Evolutionary conservation across 2,113 vertebrate species (phyloP).

Genomic region (Phocoena sinus): DNA sequence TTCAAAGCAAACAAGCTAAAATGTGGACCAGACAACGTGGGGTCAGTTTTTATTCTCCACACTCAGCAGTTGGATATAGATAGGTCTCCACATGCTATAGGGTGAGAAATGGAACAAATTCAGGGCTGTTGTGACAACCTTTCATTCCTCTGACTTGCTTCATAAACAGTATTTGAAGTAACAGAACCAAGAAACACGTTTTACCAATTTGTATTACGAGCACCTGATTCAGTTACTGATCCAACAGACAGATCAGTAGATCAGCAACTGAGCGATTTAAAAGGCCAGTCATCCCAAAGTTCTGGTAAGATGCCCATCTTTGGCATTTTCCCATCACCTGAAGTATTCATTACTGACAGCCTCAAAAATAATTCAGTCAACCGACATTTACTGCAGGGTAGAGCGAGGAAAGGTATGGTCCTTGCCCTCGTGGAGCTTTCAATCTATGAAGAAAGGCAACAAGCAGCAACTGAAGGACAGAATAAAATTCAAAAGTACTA

Average conservation of each 20-base stretch:
- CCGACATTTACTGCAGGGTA: not conserved
- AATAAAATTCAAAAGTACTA: not conserved
- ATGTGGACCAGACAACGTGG: constrained; percentile 51
- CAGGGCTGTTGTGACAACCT: not conserved
- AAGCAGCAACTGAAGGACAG: not conserved
- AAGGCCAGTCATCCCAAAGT: not conserved
- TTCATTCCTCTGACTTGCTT: not conserved
- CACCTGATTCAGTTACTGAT: not conserved
- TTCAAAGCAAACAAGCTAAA: constrained; percentile 66
- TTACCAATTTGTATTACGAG: not conserved
- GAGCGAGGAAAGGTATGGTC: not conserved
- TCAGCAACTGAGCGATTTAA: not conserved
- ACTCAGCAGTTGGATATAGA: not conserved
- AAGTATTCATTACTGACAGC: not conserved
- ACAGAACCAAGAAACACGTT: constrained; percentile 7
- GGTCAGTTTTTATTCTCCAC: constrained; percentile 23
- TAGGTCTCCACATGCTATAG: not conserved
- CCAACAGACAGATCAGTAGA: not conserved
- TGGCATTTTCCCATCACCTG: not conserved
- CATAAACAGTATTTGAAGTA: not conserved
- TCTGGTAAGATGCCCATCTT: not conserved
- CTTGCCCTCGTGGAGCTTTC: not conserved
- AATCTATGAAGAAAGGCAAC: not conserved
- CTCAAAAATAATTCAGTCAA: not conserved
- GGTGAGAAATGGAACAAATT: not conserved